These are phyloP conservation scores for Notechis scutatus DNA, from an alignment of 2,113 vertebrate genomes.

Conservation along the genomic window DNA sequence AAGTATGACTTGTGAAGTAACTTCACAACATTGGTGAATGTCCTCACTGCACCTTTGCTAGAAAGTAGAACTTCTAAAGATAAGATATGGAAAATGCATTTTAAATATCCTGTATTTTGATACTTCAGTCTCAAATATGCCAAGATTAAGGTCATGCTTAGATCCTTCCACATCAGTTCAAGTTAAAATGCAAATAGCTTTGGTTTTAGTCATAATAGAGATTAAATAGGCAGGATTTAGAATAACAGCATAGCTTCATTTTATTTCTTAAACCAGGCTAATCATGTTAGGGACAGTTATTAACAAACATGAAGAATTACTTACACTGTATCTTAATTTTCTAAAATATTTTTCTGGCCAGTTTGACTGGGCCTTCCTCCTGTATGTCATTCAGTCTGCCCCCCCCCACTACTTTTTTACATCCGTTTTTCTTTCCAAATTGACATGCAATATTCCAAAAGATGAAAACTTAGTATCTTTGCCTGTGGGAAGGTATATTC, in stretches of 20 bases:
- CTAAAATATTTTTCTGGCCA: not conserved
- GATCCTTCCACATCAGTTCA: not conserved
- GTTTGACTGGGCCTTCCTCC: not conserved
- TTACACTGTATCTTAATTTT: not conserved
- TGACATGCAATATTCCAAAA: not conserved
- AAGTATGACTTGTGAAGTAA: not conserved
- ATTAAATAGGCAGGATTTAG: not conserved
- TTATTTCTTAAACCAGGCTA: not conserved
- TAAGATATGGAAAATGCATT: not conserved
- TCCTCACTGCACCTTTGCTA: not conserved
- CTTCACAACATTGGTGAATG: not conserved
- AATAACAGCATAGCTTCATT: not conserved
- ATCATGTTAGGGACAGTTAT: not conserved
- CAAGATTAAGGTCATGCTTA: not conserved
- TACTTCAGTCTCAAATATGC: not conserved
- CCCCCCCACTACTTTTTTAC: not conserved
- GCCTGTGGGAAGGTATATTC: not conserved
- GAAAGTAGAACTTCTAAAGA: not conserved
- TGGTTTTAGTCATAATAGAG: not conserved
- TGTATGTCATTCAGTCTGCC: not conserved
- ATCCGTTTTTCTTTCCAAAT: not conserved
- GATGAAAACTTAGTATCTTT: not conserved
- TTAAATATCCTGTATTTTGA: not conserved
- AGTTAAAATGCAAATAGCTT: not conserved
- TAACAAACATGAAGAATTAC: not conserved